These are phyloP conservation scores for Dexiosoma caninum DNA, from an alignment of 2,888 invertebrate species.

Conservation along the genomic window DNA sequence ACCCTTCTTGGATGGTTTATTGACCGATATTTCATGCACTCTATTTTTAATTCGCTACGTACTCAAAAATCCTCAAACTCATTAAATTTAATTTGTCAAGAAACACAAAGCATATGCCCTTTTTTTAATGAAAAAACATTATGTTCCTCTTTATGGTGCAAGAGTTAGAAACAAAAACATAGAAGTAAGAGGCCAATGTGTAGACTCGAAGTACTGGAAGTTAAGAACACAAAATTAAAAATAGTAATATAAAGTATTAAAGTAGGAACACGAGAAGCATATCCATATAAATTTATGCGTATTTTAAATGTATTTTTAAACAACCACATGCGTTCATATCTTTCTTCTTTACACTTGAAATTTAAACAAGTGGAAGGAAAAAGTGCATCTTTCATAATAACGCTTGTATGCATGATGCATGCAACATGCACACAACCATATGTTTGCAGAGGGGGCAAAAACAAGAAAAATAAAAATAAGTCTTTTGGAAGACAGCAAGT, in stretches of 20 bases:
- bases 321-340: slow-evolving; percentile 43
- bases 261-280: slow-evolving; percentile 15
- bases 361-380: slow-evolving; percentile 18
- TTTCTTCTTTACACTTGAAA: slow-evolving; percentile 24
- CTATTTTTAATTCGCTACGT: background rate
- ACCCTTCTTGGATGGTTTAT: slow-evolving; percentile 42
- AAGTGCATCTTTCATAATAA: background rate
- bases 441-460: slow-evolving; percentile 24
- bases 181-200: slow-evolving; percentile 5
- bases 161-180: background rate
- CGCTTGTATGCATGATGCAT: slow-evolving; percentile 4
- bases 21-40: slow-evolving; percentile 56
- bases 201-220: slow-evolving; percentile 13
- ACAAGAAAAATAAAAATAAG: slow-evolving; percentile 5
- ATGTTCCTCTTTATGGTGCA: background rate
- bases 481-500: background rate
- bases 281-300: slow-evolving; percentile 18
- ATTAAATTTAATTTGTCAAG: slow-evolving; percentile 65
- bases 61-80: slow-evolving; percentile 17
- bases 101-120: slow-evolving; percentile 65
- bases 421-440: slow-evolving; percentile 40
- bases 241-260: background rate
- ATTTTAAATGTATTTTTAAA: slow-evolving; percentile 21
- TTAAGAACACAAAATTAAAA: background rate
- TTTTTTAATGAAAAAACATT: slow-evolving; percentile 11